Conservation (phyloP, 2,797 vertebrate species). For the Vireo griseus region DNA sequence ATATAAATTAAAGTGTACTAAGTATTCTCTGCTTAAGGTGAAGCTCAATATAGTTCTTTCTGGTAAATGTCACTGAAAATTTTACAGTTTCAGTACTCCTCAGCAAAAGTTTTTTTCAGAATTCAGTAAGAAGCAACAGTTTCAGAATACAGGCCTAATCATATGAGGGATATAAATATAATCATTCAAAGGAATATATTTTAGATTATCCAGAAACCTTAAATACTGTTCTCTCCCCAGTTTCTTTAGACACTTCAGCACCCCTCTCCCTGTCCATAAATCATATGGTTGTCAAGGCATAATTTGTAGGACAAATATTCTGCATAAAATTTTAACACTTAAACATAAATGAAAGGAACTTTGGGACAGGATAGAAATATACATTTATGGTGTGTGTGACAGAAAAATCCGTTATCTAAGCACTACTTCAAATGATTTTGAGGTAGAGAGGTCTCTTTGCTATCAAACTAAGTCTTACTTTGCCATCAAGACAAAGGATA, state of each 20-base stretch:
- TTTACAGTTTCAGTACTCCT: background rate
- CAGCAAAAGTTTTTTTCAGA: background rate
- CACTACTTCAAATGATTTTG: background rate
- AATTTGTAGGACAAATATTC: background rate
- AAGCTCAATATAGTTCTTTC: background rate
- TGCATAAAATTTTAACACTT: background rate
- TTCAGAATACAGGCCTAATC: background rate
- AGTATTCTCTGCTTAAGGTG: background rate
- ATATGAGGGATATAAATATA: background rate
- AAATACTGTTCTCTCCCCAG: background rate
- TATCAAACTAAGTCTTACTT: background rate
- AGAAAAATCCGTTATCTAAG: conserved; percentile 20
- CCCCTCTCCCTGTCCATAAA: background rate
- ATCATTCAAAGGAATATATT: background rate
- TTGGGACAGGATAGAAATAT: background rate
- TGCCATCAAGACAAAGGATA: background rate
- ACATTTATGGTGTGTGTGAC: background rate
- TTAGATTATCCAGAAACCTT: background rate
- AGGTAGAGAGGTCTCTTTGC: background rate
- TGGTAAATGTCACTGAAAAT: background rate
- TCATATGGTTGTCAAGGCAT: background rate
- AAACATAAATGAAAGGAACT: background rate
- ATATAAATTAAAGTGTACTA: background rate
- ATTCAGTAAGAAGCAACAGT: background rate
- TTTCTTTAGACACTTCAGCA: background rate